Conservation (phyloP, 2,797 vertebrate genomes). For the Ctenochaetus hawaiiensis region DNA sequence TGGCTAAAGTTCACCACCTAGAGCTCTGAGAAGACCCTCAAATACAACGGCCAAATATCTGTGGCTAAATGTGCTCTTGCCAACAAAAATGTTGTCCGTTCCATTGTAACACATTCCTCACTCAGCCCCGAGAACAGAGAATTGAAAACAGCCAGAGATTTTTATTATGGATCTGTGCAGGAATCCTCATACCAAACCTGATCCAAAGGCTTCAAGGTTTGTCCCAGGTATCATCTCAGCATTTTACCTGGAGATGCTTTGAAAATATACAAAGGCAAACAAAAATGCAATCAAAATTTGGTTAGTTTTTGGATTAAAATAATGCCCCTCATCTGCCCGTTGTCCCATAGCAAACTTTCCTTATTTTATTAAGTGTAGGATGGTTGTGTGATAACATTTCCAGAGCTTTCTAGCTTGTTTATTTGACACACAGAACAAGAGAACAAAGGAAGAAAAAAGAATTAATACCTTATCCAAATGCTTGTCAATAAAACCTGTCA, state of each 20-base stretch:
- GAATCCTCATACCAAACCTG: conserved; percentile 54
- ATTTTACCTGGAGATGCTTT: conserved; percentile 13
- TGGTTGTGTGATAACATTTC: not conserved
- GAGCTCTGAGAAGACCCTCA: conserved; percentile 30
- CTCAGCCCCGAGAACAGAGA: conserved; percentile 58
- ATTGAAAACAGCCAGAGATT: conserved; percentile 76
- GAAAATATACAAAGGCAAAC: conserved; percentile 1
- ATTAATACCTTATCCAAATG: not conserved
- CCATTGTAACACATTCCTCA: conserved; percentile 67
- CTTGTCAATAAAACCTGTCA: not conserved
- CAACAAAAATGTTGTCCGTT: conserved; percentile 76
- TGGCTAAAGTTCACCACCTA: conserved; percentile 40
- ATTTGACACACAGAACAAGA: conserved; percentile 1
- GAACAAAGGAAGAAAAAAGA: not conserved
- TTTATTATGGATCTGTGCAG: conserved; percentile 64
- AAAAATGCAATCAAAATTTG: not conserved
- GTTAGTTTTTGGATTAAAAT: conserved; percentile 1
- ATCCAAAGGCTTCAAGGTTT: conserved; percentile 31
- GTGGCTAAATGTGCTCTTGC: conserved; percentile 62
- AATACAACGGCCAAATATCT: conserved; percentile 66
- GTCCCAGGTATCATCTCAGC: conserved; percentile 25
- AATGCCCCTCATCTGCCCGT: not conserved
- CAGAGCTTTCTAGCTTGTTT: not conserved
- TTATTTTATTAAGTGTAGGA: not conserved
- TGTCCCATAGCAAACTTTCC: not conserved